Evolutionary conservation across 2,113 vertebrate species (phyloP).

Genomic region (Bostrychus sinensis): DNA sequence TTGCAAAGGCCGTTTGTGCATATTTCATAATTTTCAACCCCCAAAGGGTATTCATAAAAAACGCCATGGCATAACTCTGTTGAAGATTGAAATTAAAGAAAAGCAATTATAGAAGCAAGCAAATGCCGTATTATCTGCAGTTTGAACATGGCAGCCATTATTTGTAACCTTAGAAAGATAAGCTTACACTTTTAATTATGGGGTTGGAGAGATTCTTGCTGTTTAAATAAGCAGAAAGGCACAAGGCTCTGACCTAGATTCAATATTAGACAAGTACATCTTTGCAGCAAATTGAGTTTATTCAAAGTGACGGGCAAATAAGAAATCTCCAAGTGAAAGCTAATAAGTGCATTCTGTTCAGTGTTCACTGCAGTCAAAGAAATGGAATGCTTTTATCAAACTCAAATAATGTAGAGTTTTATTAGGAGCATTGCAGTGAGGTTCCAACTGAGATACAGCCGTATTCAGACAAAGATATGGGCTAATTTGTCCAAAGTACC

Average conservation of each 20-base stretch:
- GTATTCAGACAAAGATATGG: no score
- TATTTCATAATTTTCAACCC: constrained; percentile 1
- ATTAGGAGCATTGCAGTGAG: not conserved
- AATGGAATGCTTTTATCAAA: constrained; percentile 12
- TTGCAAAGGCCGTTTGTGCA: constrained; percentile 11
- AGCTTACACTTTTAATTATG: constrained; percentile 14
- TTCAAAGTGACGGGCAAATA: constrained; percentile 10
- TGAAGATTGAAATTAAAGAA: not conserved
- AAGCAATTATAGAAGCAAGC: constrained; percentile 17
- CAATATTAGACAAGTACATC: not conserved
- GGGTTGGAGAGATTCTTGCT: not conserved
- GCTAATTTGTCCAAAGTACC: no score
- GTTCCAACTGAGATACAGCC: no score
- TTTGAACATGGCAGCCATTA: constrained; percentile 13
- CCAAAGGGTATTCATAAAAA: constrained; percentile 37
- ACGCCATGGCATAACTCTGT: constrained; percentile 3
- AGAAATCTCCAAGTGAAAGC: no score
- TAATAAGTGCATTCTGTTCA: no score
- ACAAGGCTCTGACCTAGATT: constrained; percentile 11
- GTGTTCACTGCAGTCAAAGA: not conserved
- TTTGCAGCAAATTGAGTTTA: constrained; percentile 13
- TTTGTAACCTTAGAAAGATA: constrained; percentile 18
- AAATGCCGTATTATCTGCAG: constrained; percentile 2
- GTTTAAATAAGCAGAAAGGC: not conserved
- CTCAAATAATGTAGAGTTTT: constrained; percentile 1